A percentile compares a stretch with the other conserved stretches of the same genome.
Conservation (phyloP, 2,113 vertebrate species). For the Cisticola juncidis region DNA sequence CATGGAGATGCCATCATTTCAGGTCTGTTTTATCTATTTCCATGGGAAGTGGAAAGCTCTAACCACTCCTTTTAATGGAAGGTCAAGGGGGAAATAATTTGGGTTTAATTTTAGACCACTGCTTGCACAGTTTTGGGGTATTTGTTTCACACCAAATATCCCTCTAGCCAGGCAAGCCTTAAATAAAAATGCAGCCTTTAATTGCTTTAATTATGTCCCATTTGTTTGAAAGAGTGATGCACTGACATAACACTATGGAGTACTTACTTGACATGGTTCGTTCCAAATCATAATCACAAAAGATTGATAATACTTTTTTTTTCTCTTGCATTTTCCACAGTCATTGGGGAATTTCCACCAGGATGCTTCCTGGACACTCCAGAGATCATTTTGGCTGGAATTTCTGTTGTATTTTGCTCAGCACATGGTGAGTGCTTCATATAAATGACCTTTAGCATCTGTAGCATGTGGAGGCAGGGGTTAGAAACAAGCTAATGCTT, state of each 20-base stretch:
- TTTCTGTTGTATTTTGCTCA: not conserved
- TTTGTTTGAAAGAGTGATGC: not conserved
- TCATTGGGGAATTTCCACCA: not conserved
- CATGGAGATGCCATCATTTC: not conserved
- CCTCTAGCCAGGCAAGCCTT: not conserved
- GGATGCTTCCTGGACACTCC: not conserved
- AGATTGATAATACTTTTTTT: not conserved
- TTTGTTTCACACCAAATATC: not conserved
- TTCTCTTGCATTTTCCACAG: not conserved
- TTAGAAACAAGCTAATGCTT: constrained; percentile 7
- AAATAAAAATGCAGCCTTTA: not conserved
- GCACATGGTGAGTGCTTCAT: not conserved
- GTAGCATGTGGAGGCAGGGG: not conserved
- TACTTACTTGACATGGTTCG: not conserved
- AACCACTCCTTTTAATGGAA: not conserved
- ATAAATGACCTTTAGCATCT: not conserved
- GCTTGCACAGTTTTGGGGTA: not conserved
- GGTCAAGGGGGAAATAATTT: not conserved
- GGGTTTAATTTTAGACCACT: not conserved
- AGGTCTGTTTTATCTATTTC: not conserved
- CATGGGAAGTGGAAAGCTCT: not conserved
- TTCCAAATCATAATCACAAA: not conserved
- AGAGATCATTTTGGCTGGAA: not conserved
- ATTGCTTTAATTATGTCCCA: not conserved
- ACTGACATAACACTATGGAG: not conserved